A percentile compares a stretch with the other conserved stretches of the same genome.
These are phyloP conservation scores for Neopelma chrysocephalum DNA, from an alignment of 2,797 vertebrate genomes.

Conservation along the genomic window DNA sequence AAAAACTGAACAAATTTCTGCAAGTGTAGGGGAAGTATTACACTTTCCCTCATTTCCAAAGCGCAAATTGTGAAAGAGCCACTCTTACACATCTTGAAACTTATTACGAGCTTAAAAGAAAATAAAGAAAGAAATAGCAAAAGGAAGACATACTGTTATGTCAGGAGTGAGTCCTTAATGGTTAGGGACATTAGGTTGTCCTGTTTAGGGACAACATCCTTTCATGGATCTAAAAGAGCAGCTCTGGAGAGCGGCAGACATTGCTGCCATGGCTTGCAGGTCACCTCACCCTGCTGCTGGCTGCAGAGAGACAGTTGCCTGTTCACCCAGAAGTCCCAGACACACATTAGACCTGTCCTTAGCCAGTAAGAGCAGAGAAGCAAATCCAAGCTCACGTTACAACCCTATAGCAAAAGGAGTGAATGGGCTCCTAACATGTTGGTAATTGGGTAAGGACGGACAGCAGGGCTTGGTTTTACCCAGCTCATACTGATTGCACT, in stretches of 20 bases:
- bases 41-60: conserved; percentile 1
- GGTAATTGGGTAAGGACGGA: accelerated
- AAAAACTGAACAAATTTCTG: neutral
- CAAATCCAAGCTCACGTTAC: neutral
- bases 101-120: neutral
- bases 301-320: neutral
- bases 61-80: neutral
- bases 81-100: neutral
- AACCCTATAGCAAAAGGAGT: neutral
- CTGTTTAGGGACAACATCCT: neutral
- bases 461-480: neutral
- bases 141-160: neutral
- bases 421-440: accelerated
- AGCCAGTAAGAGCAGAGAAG: neutral
- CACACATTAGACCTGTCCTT: neutral
- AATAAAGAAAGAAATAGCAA: neutral
- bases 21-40: neutral
- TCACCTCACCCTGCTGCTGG: neutral
- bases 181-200: neutral
- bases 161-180: neutral
- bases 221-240: neutral
- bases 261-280: neutral
- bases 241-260: accelerated
- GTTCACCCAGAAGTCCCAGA: neutral
- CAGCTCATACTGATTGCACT: neutral